phyloP scores from a whole-genome alignment of 2,797 vertebrate genomes.

The Sebastes nivosus region DNA sequence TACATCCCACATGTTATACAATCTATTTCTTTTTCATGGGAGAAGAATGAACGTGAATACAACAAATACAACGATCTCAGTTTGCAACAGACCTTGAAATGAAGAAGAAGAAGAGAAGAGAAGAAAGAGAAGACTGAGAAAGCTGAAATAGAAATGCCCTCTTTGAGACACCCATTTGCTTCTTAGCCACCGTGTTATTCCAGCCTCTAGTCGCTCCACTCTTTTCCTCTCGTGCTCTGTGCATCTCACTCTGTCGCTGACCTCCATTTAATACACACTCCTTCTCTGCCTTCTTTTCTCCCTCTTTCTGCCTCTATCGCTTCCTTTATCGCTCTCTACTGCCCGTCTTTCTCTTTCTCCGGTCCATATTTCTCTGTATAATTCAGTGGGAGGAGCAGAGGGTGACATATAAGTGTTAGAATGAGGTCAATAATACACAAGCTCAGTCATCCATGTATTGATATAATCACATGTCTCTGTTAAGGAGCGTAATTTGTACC shows the following conservation, averaged over 20 bases:
- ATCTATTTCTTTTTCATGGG: conserved; percentile 6
- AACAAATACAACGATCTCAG: neutral
- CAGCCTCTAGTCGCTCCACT: neutral
- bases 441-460: neutral
- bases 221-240: conserved; percentile 39
- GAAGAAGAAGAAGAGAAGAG: conserved; percentile 55
- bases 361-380: conserved; percentile 55
- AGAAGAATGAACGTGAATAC: conserved; percentile 11
- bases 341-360: neutral
- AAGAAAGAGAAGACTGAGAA: conserved; percentile 33
- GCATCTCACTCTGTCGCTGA: conserved; percentile 49
- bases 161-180: conserved; percentile 51
- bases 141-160: conserved; percentile 14
- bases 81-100: conserved; percentile 19
- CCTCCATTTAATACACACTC: conserved; percentile 45
- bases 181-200: conserved; percentile 58
- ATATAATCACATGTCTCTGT: neutral
- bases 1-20: conserved; percentile 34
- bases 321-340: conserved; percentile 14
- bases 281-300: conserved; percentile 7
- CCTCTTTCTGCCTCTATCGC: conserved; percentile 23
- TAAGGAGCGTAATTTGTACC: neutral
- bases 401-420: conserved; percentile 44
- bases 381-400: conserved; percentile 70
- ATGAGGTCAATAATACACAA: conserved; percentile 50